These are phyloP conservation scores for Chalcosyrphus nemorum DNA, from an alignment of 2,888 invertebrate species.

Conservation along the genomic window DNA sequence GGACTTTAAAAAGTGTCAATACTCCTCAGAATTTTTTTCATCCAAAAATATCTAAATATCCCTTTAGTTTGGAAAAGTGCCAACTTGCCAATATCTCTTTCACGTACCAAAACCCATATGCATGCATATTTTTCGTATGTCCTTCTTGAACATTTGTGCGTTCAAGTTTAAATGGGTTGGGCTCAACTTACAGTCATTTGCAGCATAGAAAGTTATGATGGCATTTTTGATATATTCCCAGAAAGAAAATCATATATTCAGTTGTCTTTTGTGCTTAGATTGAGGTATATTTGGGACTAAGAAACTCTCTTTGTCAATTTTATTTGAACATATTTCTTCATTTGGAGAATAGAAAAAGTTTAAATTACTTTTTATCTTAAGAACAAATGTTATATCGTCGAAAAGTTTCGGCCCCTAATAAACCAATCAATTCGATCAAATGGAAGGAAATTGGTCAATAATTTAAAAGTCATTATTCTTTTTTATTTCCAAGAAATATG, in stretches of 20 bases:
- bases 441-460: neutral
- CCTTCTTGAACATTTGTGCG: neutral
- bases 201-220: neutral
- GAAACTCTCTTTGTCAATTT: neutral
- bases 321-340: neutral
- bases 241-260: no score
- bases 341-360: conserved; percentile 7
- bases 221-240: neutral
- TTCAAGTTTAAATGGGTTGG: neutral
- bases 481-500: neutral
- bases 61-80: no score
- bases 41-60: no score
- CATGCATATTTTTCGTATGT: neutral
- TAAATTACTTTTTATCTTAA: conserved; percentile 9
- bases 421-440: conserved; percentile 6
- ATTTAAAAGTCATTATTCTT: neutral
- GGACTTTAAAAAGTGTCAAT: neutral
- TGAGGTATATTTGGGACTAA: no score
- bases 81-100: neutral
- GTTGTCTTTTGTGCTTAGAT: no score
- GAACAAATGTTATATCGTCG: neutral
- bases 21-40: neutral
- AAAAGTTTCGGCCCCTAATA: conserved; percentile 1
- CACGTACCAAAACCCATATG: neutral
- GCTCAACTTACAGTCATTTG: neutral